Evolutionary conservation across 2,797 vertebrate species (phyloP).

Genomic region (Adrianichthys oophorus): DNA sequence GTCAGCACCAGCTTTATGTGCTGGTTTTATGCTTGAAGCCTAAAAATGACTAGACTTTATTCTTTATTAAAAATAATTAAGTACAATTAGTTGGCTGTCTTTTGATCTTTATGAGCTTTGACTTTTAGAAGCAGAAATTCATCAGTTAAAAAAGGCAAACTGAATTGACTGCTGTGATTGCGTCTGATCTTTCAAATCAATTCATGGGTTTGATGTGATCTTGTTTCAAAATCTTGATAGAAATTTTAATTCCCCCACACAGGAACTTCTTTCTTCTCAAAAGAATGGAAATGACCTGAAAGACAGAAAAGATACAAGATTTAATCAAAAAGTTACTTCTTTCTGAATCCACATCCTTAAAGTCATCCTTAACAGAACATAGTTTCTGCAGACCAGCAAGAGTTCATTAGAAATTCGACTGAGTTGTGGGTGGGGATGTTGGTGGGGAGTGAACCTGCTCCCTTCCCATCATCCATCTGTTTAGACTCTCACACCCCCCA

Average conservation of each 20-base stretch:
- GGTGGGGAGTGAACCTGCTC: too few species aligned
- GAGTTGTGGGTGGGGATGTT: too few species aligned
- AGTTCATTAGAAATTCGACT: too few species aligned
- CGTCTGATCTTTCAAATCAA: constrained; percentile 47
- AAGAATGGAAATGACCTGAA: constrained; percentile 48
- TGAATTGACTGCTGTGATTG: constrained; percentile 49
- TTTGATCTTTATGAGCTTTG: constrained; percentile 21
- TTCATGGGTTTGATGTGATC: constrained; percentile 53
- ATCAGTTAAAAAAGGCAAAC: constrained; percentile 46
- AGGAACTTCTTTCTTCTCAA: constrained; percentile 28
- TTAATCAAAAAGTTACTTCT: constrained; percentile 4
- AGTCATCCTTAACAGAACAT: too few species aligned
- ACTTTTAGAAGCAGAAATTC: constrained; percentile 40
- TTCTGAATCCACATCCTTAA: too few species aligned
- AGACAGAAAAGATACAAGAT: constrained; percentile 39
- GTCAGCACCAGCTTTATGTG: neutral
- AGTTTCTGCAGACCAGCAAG: too few species aligned
- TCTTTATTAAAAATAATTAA: too few species aligned
- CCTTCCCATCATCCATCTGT: too few species aligned
- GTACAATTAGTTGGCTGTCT: neutral
- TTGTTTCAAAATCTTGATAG: constrained; percentile 43
- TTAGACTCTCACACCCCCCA: too few species aligned
- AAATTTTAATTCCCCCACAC: constrained; percentile 36
- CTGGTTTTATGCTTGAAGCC: constrained; percentile 8
- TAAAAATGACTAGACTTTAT: neutral